Percentiles rank a stretch among this genome's conserved stretches.
Evolutionary conservation across 2,888 invertebrate genomes (phyloP).

Genomic region (Ichneumoninae sp.): DNA sequence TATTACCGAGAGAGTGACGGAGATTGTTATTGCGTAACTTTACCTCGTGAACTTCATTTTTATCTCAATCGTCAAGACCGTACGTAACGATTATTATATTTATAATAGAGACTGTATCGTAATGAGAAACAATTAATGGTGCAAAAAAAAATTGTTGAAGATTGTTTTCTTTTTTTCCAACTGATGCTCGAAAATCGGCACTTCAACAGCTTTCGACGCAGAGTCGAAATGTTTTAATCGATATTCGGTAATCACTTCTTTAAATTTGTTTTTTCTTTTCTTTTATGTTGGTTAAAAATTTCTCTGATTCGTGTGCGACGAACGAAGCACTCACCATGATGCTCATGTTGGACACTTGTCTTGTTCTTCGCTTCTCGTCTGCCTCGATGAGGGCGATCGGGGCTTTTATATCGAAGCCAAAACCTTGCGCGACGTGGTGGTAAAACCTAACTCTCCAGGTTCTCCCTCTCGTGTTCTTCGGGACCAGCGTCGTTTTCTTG

Average conservation of each 20-base stretch:
- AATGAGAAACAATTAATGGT: neutral
- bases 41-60: conserved; percentile 6
- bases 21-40: conserved; percentile 40
- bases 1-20: conserved; percentile 32
- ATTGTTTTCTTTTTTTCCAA: neutral
- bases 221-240: no score
- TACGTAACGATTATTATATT: neutral
- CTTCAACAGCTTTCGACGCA: no score
- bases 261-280: neutral
- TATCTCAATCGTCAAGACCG: neutral
- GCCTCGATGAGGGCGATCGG: conserved; percentile 43
- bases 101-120: neutral
- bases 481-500: conserved; percentile 10
- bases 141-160: neutral
- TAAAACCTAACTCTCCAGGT: conserved; percentile 39
- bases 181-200: neutral
- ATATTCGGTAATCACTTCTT: neutral
- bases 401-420: conserved; percentile 67
- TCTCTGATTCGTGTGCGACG: neutral
- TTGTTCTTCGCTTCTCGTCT: conserved; percentile 54
- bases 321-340: conserved; percentile 60
- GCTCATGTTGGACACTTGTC: conserved; percentile 57
- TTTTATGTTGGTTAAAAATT: neutral
- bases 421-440: conserved; percentile 51
- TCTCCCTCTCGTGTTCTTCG: conserved; percentile 63